Evolutionary conservation across 2,113 vertebrate genomes (phyloP).

Genomic region (Hepsetus odoe): DNA sequence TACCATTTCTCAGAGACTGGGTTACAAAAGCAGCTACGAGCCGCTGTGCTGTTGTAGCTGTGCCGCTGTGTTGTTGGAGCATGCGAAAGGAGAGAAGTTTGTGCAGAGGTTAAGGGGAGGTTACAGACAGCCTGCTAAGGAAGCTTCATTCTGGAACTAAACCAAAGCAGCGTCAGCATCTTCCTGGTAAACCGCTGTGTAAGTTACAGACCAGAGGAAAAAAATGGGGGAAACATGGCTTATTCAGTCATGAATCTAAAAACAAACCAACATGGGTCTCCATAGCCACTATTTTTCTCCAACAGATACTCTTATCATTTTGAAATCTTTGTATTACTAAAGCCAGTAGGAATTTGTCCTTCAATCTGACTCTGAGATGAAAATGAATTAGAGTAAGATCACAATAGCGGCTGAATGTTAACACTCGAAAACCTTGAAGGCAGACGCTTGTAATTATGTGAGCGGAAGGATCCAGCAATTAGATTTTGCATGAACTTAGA

Average conservation of each 20-base stretch:
- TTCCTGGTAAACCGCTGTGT: constrained; percentile 18
- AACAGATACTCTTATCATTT: constrained; percentile 24
- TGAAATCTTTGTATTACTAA: constrained; percentile 17
- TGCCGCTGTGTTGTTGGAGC: not conserved
- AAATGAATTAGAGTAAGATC: constrained; percentile 16
- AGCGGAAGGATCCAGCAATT: constrained; percentile 44
- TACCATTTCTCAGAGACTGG: not conserved
- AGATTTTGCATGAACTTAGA: constrained; percentile 29
- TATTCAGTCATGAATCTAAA: constrained; percentile 34
- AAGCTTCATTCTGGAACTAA: constrained; percentile 19
- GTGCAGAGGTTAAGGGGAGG: not conserved
- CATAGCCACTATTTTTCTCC: constrained; percentile 26
- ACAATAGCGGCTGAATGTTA: constrained; percentile 25
- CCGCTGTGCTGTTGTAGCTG: not conserved
- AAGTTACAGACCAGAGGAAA: constrained; percentile 28
- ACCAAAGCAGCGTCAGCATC: constrained; percentile 46
- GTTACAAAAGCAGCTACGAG: not conserved
- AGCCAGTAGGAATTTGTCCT: constrained; percentile 39
- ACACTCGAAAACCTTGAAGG: constrained; percentile 39
- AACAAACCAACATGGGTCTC: constrained; percentile 19
- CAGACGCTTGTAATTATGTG: constrained; percentile 46
- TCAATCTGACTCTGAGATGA: constrained; percentile 32
- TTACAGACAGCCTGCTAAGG: not conserved
- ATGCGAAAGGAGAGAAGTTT: not conserved
- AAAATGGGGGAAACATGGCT: not conserved